Conservation (phyloP, 2,888 invertebrate species). For the Oscheius sp. region DNA sequence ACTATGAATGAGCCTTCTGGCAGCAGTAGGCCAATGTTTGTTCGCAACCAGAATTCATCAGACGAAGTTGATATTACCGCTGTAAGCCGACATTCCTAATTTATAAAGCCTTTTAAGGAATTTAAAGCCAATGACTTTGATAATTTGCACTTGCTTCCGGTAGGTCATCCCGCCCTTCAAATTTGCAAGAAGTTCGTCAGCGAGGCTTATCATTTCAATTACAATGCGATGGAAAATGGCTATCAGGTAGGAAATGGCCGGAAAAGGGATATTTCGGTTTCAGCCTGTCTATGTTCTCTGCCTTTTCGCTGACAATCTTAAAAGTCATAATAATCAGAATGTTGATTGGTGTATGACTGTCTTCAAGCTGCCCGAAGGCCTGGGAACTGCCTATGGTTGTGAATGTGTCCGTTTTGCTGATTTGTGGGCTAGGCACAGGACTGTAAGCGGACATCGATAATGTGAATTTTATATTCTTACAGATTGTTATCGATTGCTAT, state of each 20-base stretch:
- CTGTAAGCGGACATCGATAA: not conserved
- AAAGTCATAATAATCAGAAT: not conserved
- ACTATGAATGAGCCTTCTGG: too few species aligned
- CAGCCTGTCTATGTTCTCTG: conserved; percentile 1
- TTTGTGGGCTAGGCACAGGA: not conserved
- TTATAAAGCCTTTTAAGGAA: not conserved
- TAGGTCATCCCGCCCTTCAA: not conserved
- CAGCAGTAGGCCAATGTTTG: too few species aligned
- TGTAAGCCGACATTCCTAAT: too few species aligned
- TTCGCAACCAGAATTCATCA: too few species aligned
- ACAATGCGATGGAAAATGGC: not conserved
- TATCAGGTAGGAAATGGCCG: not conserved
- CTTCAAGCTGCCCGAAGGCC: not conserved
- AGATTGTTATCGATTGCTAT: conserved; percentile 1
- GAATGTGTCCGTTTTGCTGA: not conserved
- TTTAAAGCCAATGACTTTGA: not conserved
- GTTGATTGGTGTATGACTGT: conserved; percentile 7
- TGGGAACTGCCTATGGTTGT: not conserved
- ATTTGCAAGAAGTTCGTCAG: not conserved
- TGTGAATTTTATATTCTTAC: not conserved
- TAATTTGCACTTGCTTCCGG: not conserved
- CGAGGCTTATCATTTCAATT: conserved; percentile 2
- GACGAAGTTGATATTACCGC: too few species aligned
- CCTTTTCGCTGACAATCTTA: not conserved
- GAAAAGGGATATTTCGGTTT: not conserved